Evolutionary conservation across 1,140 invertebrate species (phyloP).

Genomic region (Drosophila setifemur): DNA sequence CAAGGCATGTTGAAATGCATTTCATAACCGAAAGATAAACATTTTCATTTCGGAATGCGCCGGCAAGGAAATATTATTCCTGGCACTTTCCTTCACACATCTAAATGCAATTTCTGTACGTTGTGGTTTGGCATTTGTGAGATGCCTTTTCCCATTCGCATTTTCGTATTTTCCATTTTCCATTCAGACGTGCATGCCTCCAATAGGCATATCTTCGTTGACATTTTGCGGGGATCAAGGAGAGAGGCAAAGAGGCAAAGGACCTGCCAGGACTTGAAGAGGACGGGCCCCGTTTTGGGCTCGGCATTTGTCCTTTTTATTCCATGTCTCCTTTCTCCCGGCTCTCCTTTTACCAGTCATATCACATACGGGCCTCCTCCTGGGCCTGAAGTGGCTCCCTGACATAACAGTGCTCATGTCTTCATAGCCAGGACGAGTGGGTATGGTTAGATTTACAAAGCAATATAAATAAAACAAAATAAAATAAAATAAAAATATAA

Average conservation of each 20-base stretch:
- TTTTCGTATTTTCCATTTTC: slow-evolving; percentile 17
- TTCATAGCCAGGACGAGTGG: background rate
- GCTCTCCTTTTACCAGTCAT: slow-evolving; percentile 18
- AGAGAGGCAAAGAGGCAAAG: slow-evolving; percentile 9
- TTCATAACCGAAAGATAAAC: background rate
- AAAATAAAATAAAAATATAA: slow-evolving; percentile 14
- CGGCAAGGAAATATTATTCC: slow-evolving; percentile 5
- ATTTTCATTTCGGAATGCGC: background rate
- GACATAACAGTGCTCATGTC: slow-evolving; percentile 40
- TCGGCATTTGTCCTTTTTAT: slow-evolving; percentile 14
- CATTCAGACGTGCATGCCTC: slow-evolving; percentile 20
- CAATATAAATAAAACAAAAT: slow-evolving; percentile 17
- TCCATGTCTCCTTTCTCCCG: background rate
- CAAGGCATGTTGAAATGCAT: background rate
- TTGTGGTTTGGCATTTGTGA: slow-evolving; percentile 26
- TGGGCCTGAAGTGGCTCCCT: slow-evolving; percentile 17
- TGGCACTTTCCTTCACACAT: slow-evolving; percentile 26
- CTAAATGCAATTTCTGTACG: slow-evolving; percentile 29
- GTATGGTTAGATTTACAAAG: slow-evolving; percentile 35
- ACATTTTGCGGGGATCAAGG: background rate
- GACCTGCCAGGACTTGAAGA: slow-evolving; percentile 9
- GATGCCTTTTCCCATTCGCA: slow-evolving; percentile 17
- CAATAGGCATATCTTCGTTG: slow-evolving; percentile 27
- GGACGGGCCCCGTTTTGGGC: background rate
- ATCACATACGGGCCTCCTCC: slow-evolving; percentile 10